Base-by-base conservation (phyloP, 2,888 invertebrate genomes). In the Neocrepidodera transversa region DNA sequence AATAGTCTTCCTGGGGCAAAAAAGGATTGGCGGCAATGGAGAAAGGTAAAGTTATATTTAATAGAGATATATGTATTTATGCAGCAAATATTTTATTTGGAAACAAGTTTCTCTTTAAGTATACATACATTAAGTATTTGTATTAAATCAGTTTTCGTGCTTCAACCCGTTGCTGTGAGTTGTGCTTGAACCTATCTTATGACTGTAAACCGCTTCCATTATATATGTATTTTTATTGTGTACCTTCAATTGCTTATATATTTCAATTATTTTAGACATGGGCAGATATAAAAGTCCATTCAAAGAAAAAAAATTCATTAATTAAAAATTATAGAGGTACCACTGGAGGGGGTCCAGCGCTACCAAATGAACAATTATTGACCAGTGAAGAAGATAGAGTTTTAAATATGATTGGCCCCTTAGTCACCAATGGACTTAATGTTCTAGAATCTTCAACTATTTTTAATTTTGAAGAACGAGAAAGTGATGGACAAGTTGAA, bases 21-120 rank as follows among this genome's bases (percentile, higher is more conserved):
- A 23, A 23, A 23, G 7, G 23, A 7, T 23, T 23, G 23, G 23
- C 23, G 23, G 23, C 23, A 23, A 23, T 23, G 23, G 23, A 51
- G 16, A 51, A 51, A 38, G 40, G 51, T 40, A 38, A 36, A 18
- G 23, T 23, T 23, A 23, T 7, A 23, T 23, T 23, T 23, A 23
- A 23, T 23, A 23, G 3, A 23, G 23, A 23, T 23, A 23, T 23
- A 23, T 23, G n/a, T n/a, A n/a, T n/a, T n/a, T n/a, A n/a, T n/a
- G n/a, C n/a, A n/a, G n/a, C n/a, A n/a, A n/a, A n/a, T n/a, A n/a
- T n/a, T n/a, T n/a, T n/a, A n/a, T n/a, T n/a, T n/a, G n/a, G n/a
- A n/a, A n/a, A n/a, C n/a, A n/a, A n/a, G n/a, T n/a, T n/a, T n/a
- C n/a, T n/a, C n/a, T n/a, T n/a, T n/a, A n/a, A n/a, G n/a, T n/a